phyloP scores from a whole-genome alignment of 1,140 invertebrate genomes.

The Drosophila busckii region DNA sequence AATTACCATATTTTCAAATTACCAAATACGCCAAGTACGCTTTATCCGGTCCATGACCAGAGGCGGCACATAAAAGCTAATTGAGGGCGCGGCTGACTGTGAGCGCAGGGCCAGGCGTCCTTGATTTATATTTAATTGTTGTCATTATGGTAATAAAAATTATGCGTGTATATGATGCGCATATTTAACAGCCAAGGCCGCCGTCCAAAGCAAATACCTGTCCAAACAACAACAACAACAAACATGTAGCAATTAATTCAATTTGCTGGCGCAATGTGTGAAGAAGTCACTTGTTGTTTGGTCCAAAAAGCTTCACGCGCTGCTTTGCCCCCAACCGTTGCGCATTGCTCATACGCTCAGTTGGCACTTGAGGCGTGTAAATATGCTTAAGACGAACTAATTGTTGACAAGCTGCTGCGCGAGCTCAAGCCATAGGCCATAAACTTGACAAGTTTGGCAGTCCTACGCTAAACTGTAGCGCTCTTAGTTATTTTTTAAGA shows the following conservation, averaged over 20 bases:
- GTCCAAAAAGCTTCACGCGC: too few species aligned
- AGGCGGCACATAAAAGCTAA: constrained; percentile 63
- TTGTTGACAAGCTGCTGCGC: constrained; percentile 17
- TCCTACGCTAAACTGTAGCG: not conserved
- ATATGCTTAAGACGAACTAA: constrained; percentile 24
- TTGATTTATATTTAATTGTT: constrained; percentile 78
- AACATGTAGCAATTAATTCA: constrained; percentile 38
- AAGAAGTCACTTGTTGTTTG: constrained; percentile 17
- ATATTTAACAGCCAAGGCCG: too few species aligned
- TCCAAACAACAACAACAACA: not conserved
- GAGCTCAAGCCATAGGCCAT: constrained; percentile 5
- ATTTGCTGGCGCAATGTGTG: constrained; percentile 31
- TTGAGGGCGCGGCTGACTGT: constrained; percentile 58
- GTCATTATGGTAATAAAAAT: constrained; percentile 73
- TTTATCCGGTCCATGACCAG: constrained; percentile 1
- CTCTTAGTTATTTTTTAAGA: constrained; percentile 41
- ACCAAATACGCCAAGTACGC: constrained; percentile 63
- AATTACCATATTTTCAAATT: constrained; percentile 78
- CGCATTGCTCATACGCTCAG: too few species aligned
- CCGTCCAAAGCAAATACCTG: not conserved
- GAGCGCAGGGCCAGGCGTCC: constrained; percentile 8
- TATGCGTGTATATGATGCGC: constrained; percentile 27
- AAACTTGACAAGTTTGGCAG: constrained; percentile 1
- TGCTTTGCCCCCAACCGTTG: too few species aligned
- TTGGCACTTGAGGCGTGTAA: constrained; percentile 29